Conservation (phyloP, 2,888 invertebrate genomes). For the Arenicola marina region DNA sequence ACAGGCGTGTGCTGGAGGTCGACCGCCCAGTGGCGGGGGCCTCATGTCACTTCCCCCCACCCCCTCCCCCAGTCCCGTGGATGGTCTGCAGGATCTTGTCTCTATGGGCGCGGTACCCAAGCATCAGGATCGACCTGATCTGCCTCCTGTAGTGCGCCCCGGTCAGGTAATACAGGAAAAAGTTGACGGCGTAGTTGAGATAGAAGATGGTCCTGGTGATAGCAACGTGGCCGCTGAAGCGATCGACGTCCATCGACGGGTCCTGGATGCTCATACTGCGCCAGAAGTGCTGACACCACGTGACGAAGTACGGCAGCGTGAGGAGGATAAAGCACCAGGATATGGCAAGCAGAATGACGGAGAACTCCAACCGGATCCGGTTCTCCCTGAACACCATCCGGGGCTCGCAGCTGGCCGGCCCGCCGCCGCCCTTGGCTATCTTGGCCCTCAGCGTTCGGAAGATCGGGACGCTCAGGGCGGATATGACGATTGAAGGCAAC, state of each 20-base stretch:
- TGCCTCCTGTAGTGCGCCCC: slow-evolving; percentile 47
- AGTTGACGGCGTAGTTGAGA: slow-evolving; percentile 53
- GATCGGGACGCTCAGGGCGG: slow-evolving; percentile 46
- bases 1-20: no score
- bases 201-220: slow-evolving; percentile 49
- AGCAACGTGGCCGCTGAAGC: slow-evolving; percentile 19
- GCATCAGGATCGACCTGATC: background rate
- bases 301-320: slow-evolving; percentile 52
- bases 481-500: slow-evolving; percentile 18
- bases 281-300: slow-evolving; percentile 38
- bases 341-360: slow-evolving; percentile 49
- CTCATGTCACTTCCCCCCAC: no score
- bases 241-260: background rate
- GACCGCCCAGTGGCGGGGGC: no score
- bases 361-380: slow-evolving; percentile 42
- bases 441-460: slow-evolving; percentile 44
- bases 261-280: background rate
- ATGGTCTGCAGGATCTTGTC: no score
- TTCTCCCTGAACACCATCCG: slow-evolving; percentile 14
- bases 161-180: slow-evolving; percentile 52
- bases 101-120: background rate
- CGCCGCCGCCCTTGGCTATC: no score
- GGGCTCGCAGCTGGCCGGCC: slow-evolving; percentile 20
- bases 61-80: no score
- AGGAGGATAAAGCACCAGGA: slow-evolving; percentile 53